phyloP scores from a whole-genome alignment of 2,797 vertebrate genomes.

The Lindbergichthys nudifrons region DNA sequence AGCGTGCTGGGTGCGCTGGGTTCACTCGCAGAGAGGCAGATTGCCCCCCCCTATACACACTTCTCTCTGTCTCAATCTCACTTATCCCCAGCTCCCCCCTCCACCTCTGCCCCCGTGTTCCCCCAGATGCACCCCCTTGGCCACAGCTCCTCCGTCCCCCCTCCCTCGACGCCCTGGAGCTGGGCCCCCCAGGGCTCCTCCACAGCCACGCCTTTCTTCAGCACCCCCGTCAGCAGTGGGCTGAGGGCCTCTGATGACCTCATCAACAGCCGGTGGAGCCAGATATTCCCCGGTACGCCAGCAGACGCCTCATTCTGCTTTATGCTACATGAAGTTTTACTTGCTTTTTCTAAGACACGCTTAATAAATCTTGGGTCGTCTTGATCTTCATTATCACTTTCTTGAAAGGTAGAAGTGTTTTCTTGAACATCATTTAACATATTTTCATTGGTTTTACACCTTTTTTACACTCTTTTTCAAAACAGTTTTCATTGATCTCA shows the following conservation, averaged over 20 bases:
- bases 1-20: conserved; percentile 84
- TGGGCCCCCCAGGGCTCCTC: conserved; percentile 71
- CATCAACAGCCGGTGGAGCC: conserved; percentile 86
- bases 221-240: conserved; percentile 39
- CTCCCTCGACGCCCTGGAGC: conserved; percentile 63
- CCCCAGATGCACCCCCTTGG: conserved; percentile 32
- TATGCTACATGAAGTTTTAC: not conserved
- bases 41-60: not conserved
- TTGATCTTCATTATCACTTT: too few relatives aligned
- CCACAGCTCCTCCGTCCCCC: conserved; percentile 15
- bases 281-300: conserved; percentile 88
- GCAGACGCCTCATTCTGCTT: not conserved
- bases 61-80: conserved; percentile 47
- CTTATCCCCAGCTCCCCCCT: not conserved
- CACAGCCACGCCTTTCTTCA: conserved; percentile 53
- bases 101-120: conserved; percentile 8
- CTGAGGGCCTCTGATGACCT: conserved; percentile 76
- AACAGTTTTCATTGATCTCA: too few relatives aligned
- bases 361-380: too few relatives aligned
- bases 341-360: too few relatives aligned
- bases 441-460: too few relatives aligned
- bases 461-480: too few relatives aligned
- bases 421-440: too few relatives aligned
- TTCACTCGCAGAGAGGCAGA: conserved; percentile 75
- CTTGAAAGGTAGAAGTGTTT: too few relatives aligned